Conservation (phyloP, 2,797 vertebrate genomes). For the Novumbra hubbsi region DNA sequence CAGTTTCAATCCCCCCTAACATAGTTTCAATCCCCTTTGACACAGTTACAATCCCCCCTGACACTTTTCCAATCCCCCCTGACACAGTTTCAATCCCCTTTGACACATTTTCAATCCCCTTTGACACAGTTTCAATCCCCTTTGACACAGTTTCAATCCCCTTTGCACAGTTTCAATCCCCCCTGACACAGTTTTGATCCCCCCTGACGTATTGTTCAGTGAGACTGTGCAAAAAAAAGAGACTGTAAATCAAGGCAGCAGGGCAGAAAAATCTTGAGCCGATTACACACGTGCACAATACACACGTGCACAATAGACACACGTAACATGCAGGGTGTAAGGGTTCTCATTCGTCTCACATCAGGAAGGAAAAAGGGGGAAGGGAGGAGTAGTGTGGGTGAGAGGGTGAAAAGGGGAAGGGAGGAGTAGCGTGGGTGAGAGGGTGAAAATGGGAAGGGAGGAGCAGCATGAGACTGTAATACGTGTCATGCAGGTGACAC, state of each 20-base stretch:
- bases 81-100: no score
- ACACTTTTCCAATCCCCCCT: not conserved
- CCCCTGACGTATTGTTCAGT: not conserved
- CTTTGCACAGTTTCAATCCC: not conserved
- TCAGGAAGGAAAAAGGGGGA: conserved; percentile 22
- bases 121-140: not conserved
- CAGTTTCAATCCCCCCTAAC: not conserved
- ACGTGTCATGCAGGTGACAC: no score
- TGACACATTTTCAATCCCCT: no score
- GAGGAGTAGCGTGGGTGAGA: no score
- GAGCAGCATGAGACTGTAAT: no score
- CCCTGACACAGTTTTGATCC: no score
- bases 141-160: not conserved
- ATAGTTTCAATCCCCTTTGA: no score
- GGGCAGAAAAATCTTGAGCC: not conserved
- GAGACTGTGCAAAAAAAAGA: not conserved
- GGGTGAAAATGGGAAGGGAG: no score
- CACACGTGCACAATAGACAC: not conserved
- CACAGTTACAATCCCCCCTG: not conserved
- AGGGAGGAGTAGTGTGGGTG: conserved; percentile 54
- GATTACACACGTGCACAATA: not conserved
- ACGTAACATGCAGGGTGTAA: not conserved
- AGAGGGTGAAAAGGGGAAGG: no score
- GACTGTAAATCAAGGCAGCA: not conserved
- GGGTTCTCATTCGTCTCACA: conserved; percentile 43